Evolutionary conservation across 2,113 vertebrate genomes (phyloP).

Genomic region (Sclerurus mexicanus): DNA sequence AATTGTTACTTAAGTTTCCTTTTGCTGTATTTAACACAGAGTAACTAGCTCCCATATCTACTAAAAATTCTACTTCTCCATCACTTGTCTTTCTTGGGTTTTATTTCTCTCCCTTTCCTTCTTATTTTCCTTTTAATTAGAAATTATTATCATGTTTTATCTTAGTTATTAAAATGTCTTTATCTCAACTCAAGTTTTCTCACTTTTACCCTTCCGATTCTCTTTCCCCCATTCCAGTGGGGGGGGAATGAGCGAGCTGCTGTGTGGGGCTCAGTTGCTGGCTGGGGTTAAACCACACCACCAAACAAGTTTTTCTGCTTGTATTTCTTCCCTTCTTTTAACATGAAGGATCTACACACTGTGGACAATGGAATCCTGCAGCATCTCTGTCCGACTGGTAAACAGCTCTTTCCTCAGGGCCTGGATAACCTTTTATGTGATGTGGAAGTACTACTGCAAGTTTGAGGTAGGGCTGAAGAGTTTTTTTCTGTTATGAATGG

Average conservation of each 20-base stretch:
- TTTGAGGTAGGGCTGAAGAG: not conserved
- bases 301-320: slow-evolving; percentile 83
- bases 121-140: no score
- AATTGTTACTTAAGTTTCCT: no score
- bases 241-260: fast-evolving
- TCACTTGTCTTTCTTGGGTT: no score
- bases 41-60: no score
- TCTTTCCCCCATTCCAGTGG: not conserved
- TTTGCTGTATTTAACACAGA: no score
- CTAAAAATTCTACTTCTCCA: no score
- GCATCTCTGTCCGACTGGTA: slow-evolving; percentile 88
- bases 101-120: no score
- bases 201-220: not conserved
- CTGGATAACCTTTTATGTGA: not conserved
- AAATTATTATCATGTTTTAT: no score
- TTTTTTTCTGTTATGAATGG: not conserved
- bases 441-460: not conserved
- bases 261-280: fast-evolving
- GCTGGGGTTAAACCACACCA: not conserved
- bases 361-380: slow-evolving; percentile 91
- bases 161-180: not conserved
- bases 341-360: slow-evolving; percentile 92
- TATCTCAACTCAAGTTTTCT: not conserved
- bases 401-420: slow-evolving; percentile 1
- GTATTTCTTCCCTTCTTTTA: slow-evolving; percentile 93